A percentile compares a stretch with the other conserved stretches of the same genome.
phyloP scores from a whole-genome alignment of 2,888 invertebrate genomes.

The Eupithecia insigniata region DNA sequence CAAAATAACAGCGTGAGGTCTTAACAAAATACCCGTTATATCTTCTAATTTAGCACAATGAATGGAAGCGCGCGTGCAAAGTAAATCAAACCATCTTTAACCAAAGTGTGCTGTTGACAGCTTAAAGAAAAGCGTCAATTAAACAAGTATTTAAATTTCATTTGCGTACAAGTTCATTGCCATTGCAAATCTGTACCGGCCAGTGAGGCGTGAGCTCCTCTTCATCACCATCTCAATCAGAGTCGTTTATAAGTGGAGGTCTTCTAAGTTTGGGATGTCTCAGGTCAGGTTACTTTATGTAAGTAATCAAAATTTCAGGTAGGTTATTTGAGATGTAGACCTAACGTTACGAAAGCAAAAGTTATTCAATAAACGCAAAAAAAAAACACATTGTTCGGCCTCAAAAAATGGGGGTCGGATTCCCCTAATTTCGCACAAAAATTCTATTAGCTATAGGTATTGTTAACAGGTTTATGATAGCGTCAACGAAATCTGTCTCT shows the following conservation, averaged over 20 bases:
- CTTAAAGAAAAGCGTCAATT: neutral
- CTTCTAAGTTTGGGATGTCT: constrained; percentile 47
- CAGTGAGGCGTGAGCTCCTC: constrained; percentile 46
- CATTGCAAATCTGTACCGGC: constrained; percentile 60
- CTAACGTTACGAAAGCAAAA: no score
- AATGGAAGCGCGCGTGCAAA: neutral
- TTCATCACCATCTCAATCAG: constrained; percentile 46
- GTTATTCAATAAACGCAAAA: no score
- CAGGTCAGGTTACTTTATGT: constrained; percentile 43
- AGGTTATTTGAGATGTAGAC: no score
- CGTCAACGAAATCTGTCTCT: no score
- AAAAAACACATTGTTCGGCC: no score
- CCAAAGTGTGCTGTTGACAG: neutral
- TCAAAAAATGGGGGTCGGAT: no score
- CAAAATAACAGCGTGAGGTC: neutral
- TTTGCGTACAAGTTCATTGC: constrained; percentile 57
- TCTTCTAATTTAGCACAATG: neutral
- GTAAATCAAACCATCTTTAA: neutral
- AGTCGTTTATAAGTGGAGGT: constrained; percentile 39
- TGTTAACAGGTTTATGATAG: no score
- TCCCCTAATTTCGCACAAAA: no score
- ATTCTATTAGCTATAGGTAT: no score
- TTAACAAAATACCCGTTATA: neutral
- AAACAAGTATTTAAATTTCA: neutral
- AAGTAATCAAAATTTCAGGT: no score